Conservation (phyloP, 1,140 invertebrate genomes). For the Aphidius gifuensis region DNA sequence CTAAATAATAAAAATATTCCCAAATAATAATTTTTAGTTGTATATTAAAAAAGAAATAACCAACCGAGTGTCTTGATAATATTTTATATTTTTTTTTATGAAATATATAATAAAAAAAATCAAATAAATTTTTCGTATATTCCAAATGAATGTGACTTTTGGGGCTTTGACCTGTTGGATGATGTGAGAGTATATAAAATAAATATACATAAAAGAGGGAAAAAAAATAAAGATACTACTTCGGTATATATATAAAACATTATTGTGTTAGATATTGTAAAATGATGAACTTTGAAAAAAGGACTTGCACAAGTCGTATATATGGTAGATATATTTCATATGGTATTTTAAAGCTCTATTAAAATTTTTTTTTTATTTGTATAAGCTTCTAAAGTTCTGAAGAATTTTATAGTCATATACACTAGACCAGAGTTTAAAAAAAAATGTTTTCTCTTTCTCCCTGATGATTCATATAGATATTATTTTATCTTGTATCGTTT, state of each 20-base stretch:
- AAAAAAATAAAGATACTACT: neutral
- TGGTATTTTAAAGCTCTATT: neutral
- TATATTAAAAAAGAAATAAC: too few species aligned
- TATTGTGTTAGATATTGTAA: slow-evolving; percentile 16
- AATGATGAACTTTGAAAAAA: slow-evolving; percentile 20
- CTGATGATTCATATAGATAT: too few species aligned
- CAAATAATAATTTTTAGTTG: too few species aligned
- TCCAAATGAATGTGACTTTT: slow-evolving; percentile 5
- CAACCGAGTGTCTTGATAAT: too few species aligned
- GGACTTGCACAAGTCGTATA: slow-evolving; percentile 13
- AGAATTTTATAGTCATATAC: too few species aligned
- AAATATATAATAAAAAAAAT: too few species aligned
- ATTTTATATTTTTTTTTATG: too few species aligned
- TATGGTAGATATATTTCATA: slow-evolving; percentile 9
- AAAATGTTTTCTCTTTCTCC: too few species aligned
- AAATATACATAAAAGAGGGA: neutral
- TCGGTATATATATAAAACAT: slow-evolving; percentile 11
- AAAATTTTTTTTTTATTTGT: neutral
- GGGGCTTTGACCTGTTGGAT: slow-evolving; percentile 1
- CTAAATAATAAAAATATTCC: too few species aligned
- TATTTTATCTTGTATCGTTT: too few species aligned
- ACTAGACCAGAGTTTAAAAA: too few species aligned
- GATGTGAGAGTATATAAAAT: slow-evolving; percentile 2
- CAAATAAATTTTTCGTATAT: too few species aligned
- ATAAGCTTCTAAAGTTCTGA: neutral